These are phyloP conservation scores for Rugalucina vietnamica DNA, from an alignment of 2,888 invertebrate genomes.

Conservation along the genomic window DNA sequence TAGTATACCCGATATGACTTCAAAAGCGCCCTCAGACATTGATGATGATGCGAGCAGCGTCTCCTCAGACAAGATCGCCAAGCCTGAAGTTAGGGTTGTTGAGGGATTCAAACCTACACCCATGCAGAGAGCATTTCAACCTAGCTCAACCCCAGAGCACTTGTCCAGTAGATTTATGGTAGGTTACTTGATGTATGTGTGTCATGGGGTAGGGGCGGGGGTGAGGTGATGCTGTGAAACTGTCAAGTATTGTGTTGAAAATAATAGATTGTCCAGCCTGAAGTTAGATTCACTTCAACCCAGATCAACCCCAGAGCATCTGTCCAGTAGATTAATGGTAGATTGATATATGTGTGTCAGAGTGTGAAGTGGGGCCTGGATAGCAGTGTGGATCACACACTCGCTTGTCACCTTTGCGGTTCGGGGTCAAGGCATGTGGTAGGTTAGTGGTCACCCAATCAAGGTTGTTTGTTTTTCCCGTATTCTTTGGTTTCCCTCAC, in stretches of 20 bases:
- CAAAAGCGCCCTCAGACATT: conserved; percentile 37
- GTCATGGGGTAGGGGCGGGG: too few species aligned
- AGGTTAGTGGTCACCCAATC: too few species aligned
- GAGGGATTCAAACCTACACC: conserved; percentile 77
- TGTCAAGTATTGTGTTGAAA: too few species aligned
- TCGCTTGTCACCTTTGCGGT: too few species aligned
- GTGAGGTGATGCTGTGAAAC: too few species aligned
- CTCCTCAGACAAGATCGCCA: conserved; percentile 52
- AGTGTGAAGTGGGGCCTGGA: background rate
- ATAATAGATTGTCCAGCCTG: conserved; percentile 50
- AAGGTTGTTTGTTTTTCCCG: too few species aligned
- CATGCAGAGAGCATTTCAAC: conserved; percentile 93
- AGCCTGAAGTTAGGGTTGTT: conserved; percentile 43
- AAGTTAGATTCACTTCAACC: conserved; percentile 90
- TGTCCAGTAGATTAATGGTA: conserved; percentile 91
- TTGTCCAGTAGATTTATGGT: conserved; percentile 92
- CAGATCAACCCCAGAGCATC: conserved; percentile 92
- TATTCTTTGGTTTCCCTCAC: too few species aligned
- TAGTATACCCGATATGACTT: conserved; percentile 51
- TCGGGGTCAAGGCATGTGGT: too few species aligned
- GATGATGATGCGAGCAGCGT: conserved; percentile 60
- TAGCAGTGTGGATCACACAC: too few species aligned
- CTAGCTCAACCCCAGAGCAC: conserved; percentile 93
- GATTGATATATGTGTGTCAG: conserved; percentile 32
- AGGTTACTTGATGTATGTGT: conserved; percentile 47